Conservation (phyloP, 2,888 invertebrate species). For the Iphiclides podalirius region DNA sequence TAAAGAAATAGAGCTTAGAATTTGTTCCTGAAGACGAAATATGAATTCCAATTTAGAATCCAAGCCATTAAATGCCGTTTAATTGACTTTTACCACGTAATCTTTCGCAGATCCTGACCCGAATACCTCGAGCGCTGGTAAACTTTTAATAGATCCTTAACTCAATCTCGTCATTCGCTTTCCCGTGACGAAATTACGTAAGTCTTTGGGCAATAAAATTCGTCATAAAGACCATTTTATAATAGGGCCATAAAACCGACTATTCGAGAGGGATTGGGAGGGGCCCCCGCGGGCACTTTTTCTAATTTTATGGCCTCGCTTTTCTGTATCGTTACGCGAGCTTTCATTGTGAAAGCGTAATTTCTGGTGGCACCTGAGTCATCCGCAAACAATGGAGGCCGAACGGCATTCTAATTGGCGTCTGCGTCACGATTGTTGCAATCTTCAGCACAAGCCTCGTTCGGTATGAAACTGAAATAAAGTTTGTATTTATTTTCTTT, state of each 20-base stretch:
- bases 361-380: conserved; percentile 49
- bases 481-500: no score
- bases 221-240: conserved; percentile 77
- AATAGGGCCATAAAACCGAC: conserved; percentile 74
- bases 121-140: conserved; percentile 50
- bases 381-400: conserved; percentile 10
- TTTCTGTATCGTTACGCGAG: conserved; percentile 55
- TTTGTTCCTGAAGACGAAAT: no score
- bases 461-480: no score
- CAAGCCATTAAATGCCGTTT: conserved; percentile 14
- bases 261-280: conserved; percentile 49
- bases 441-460: no score
- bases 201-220: conserved; percentile 77
- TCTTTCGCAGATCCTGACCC: conserved; percentile 45
- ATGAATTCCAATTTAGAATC: conserved; percentile 7
- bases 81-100: conserved; percentile 20
- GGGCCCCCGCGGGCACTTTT: conserved; percentile 52
- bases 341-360: conserved; percentile 47
- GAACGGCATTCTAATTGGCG: no score
- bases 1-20: no score
- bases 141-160: conserved; percentile 69
- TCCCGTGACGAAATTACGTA: conserved; percentile 75
- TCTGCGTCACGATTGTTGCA: no score
- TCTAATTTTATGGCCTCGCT: conserved; percentile 66
- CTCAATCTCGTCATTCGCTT: conserved; percentile 65